Evolutionary conservation across 92 coral and sea anemone genomes (phyloP), one percentile per base, ranked within the genome.

Genomic region (Muricea muricata): DNA sequence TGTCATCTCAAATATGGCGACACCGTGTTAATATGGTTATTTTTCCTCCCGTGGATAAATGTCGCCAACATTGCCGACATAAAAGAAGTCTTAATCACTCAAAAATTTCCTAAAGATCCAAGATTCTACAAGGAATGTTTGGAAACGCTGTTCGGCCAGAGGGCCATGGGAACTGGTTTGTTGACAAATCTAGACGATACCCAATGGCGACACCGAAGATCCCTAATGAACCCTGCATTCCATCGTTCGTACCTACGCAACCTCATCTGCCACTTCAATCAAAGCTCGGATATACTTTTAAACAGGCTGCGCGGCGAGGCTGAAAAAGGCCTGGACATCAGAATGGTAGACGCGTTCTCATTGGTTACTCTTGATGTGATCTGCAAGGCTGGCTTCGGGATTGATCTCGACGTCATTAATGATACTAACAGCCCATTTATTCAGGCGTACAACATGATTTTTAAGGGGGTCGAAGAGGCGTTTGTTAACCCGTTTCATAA

Each of bases 371-470:
- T 93, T 6, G 97, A 93, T 86, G 97, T 93, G 75, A 91, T 93
- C 60, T 93, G 92, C 75, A 93, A 93, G 91, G 94, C 92, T 63
- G 50, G 79, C 7, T 93, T 93, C 58, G 97, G 93, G 15, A 90
- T 89, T 68, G 91, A 93, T 58, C 33, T 93, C 40, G 86, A 93
- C 75, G 47, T 88, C 52, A 90, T 93, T 48, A 86, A 74, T 37
- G 92, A 81, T 37, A 83, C 82, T 23, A 83, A 90, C 75, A 73
- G 89, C 80, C 87, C 89, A 89, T 90, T 93, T 83, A 85, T 91
- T 73, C 82, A 86, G n/a, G 93, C 90, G 12, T 91, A 88, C 52
- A 60, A 79, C 32, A 54, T 78, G 55, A 82, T 85, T 79, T 75
- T 93, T 17, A 83, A 84, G 12, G 97, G 92, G 48, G 89, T 91